Conservation (phyloP, 1,140 invertebrate species). For the Nephila pilipes region DNA sequence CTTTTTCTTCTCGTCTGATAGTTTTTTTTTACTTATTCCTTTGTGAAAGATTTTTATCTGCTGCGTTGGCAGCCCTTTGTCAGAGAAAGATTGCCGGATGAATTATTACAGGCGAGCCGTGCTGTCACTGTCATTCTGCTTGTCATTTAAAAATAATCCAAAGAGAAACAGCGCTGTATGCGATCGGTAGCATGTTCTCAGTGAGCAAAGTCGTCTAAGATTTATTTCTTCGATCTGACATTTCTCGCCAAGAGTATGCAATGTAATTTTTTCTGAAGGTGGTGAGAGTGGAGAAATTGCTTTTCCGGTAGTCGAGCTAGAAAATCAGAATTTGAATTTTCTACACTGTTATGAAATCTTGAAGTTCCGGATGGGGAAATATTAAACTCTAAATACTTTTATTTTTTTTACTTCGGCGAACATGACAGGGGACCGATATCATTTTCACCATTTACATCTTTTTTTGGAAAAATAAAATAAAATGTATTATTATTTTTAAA, state of each 20-base stretch:
- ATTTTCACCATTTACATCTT: too few species aligned
- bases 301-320: neutral
- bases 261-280: neutral
- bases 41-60: neutral
- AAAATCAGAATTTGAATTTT: neutral
- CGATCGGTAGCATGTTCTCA: conserved; percentile 24
- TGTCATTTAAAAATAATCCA: conserved; percentile 67
- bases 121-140: conserved; percentile 36
- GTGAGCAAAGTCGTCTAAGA: neutral
- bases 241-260: conserved; percentile 17
- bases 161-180: conserved; percentile 26
- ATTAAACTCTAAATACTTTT: too few species aligned
- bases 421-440: too few species aligned
- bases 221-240: neutral
- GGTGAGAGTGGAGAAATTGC: neutral
- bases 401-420: too few species aligned
- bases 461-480: too few species aligned
- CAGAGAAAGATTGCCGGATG: conserved; percentile 19
- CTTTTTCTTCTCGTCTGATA: neutral
- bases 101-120: conserved; percentile 30
- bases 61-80: neutral
- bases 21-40: neutral
- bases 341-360: neutral
- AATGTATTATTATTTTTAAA: too few species aligned
- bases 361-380: too few species aligned